These are phyloP conservation scores for Limonius californicus DNA, from an alignment of 1,140 invertebrate species.

Conservation along the genomic window DNA sequence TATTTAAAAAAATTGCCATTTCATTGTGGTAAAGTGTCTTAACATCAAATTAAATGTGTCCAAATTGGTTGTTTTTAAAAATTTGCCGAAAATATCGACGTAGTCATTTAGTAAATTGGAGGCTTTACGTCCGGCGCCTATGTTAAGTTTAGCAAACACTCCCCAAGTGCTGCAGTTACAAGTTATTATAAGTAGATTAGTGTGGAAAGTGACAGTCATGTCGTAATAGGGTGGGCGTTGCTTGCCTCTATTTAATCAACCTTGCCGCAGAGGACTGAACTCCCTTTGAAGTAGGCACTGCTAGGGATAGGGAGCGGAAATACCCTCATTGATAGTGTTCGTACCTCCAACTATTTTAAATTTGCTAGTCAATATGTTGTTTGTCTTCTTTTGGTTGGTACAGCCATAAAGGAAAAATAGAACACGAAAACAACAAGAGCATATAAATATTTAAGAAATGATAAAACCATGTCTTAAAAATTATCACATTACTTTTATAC, in stretches of 20 bases:
- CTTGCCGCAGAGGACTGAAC: not conserved
- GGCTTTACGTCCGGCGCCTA: conserved; percentile 16
- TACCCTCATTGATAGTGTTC: too few species aligned
- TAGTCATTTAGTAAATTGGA: conserved; percentile 17
- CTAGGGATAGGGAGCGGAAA: too few species aligned
- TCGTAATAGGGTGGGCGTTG: conserved; percentile 35
- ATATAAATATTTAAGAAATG: too few species aligned
- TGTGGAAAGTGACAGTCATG: conserved; percentile 38
- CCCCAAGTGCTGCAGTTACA: conserved; percentile 21
- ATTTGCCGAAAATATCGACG: conserved; percentile 12
- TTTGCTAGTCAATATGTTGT: too few species aligned
- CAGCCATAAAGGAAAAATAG: too few species aligned
- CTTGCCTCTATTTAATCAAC: conserved; percentile 19
- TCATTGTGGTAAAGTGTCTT: conserved; percentile 22
- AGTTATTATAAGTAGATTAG: conserved; percentile 39
- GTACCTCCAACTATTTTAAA: too few species aligned
- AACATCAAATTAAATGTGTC: conserved; percentile 2
- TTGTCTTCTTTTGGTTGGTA: too few species aligned
- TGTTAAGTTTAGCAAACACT: conserved; percentile 2
- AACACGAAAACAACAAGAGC: too few species aligned
- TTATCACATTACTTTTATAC: too few species aligned
- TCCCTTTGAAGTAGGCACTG: not conserved
- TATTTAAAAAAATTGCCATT: conserved; percentile 27
- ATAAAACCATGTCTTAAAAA: too few species aligned
- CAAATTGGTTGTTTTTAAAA: conserved; percentile 15